Conservation (phyloP, 2,113 vertebrate genomes). For the Corythornis madagascariensis region DNA sequence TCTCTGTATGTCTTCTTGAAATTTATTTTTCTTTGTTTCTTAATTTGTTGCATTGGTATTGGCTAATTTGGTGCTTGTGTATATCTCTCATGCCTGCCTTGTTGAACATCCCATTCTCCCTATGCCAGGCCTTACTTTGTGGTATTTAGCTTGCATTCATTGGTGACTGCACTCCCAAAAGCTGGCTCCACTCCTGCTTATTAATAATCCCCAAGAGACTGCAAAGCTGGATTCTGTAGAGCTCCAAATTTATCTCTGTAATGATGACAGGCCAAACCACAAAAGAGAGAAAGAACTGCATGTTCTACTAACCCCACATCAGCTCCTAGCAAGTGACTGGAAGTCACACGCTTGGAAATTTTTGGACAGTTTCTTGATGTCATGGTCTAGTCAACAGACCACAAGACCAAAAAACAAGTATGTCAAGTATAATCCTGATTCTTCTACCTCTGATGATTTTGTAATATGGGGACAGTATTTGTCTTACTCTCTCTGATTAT, state of each 20-base stretch:
- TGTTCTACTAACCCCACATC: neutral
- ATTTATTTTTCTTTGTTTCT: neutral
- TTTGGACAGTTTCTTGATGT: neutral
- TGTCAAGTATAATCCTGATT: neutral
- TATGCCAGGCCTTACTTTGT: neutral
- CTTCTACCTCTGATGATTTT: neutral
- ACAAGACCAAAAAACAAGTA: neutral
- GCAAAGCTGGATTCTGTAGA: neutral
- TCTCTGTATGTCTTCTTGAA: neutral
- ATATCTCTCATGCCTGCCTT: neutral
- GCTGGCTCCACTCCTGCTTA: neutral
- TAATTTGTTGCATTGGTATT: neutral
- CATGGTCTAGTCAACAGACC: neutral
- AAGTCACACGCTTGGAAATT: neutral
- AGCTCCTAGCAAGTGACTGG: neutral
- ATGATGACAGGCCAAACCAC: neutral
- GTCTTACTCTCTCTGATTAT: neutral
- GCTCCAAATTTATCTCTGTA: neutral
- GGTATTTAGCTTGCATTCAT: neutral
- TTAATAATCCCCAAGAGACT: neutral
- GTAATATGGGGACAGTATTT: neutral
- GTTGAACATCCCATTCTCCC: neutral
- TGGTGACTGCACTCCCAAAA: neutral
- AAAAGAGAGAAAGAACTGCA: neutral
- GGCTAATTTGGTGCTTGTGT: neutral